A percentile compares a stretch with the other conserved stretches of the same genome.
These are phyloP conservation scores for Circaetus gallicus DNA, from an alignment of 2,113 vertebrate species.

Conservation along the genomic window DNA sequence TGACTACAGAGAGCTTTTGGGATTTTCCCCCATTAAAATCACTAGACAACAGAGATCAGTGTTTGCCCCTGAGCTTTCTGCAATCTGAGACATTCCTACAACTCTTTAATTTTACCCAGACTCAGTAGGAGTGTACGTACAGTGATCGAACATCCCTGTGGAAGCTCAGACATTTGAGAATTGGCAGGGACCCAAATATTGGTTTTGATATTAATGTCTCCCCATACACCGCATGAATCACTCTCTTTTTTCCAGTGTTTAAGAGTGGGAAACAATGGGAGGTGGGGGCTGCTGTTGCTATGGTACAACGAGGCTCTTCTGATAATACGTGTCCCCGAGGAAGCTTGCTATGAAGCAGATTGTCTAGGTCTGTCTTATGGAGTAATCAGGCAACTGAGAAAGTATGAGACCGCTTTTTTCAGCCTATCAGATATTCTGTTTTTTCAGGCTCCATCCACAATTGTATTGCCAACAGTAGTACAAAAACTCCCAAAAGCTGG, in stretches of 20 bases:
- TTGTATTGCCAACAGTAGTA: not conserved
- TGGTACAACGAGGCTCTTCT: not conserved
- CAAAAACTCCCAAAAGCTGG: not conserved
- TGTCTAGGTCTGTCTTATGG: not conserved
- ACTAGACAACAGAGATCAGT: not conserved
- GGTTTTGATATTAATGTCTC: not conserved
- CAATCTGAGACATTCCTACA: not conserved
- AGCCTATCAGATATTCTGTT: not conserved
- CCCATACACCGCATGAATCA: not conserved
- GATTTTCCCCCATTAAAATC: not conserved
- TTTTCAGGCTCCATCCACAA: not conserved
- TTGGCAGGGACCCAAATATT: not conserved
- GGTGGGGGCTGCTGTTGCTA: slow-evolving; percentile 13
- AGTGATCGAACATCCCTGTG: not conserved
- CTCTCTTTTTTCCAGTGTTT: not conserved
- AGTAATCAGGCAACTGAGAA: not conserved
- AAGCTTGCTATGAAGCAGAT: not conserved
- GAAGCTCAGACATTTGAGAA: not conserved
- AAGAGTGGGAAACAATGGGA: slow-evolving; percentile 6
- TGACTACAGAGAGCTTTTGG: not conserved
- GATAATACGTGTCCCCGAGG: not conserved
- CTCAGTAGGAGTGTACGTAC: not conserved
- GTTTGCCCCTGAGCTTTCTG: not conserved
- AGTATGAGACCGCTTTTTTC: not conserved
- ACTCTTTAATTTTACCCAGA: not conserved